Evolutionary conservation across 2,113 vertebrate genomes (phyloP), one percentile per base, ranked within the genome.

Genomic region (Cinclus cinclus): DNA sequence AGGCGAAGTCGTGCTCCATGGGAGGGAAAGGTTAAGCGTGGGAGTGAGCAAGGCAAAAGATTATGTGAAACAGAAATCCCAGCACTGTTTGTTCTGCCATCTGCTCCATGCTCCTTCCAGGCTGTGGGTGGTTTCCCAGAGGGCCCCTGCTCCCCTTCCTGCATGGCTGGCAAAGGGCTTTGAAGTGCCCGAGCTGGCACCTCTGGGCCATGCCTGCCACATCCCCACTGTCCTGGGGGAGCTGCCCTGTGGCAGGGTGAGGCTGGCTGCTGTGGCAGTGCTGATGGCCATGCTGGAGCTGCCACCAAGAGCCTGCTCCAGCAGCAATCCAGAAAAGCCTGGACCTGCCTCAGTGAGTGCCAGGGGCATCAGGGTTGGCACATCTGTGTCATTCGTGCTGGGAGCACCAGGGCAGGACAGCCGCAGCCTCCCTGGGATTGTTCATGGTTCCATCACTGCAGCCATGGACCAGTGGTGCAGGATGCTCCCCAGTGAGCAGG

Each of bases 1-100:
- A 81, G 37, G 53, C 0, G 0, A 22, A 68, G 55, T 18, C 64
- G 78, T 46, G 60, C 30, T 93, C 41, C 55, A 30, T 64, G 92
- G 92, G 83, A 95, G 65, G 90, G 94, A 76, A 90, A 92, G 83
- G 89, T 94, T 94, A 89, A 89, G 37, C 1, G 41, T 90, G 89
- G 81, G 92, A 92, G 85, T 9, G 52, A 91, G 47, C 10, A 85
- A 91, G 89, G 95, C 69, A 53, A 60, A 90, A 82, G 94, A 90
- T 77, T 52, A 86, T 37, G 58, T 84, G 94, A 92, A 92, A 89
- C 84, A 86, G 88, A 84, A 95, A 84, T 88, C 79, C 68, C 3
- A 1, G 64, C 8, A 12, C 76, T 68, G 87, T 91, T 92, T 94
- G 80, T 93, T 94, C 78, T 80, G 81, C 94, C 97, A 96, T 84